Evolutionary conservation across 2,888 invertebrate species (phyloP).

Genomic region (Lacanobia wlatinum): DNA sequence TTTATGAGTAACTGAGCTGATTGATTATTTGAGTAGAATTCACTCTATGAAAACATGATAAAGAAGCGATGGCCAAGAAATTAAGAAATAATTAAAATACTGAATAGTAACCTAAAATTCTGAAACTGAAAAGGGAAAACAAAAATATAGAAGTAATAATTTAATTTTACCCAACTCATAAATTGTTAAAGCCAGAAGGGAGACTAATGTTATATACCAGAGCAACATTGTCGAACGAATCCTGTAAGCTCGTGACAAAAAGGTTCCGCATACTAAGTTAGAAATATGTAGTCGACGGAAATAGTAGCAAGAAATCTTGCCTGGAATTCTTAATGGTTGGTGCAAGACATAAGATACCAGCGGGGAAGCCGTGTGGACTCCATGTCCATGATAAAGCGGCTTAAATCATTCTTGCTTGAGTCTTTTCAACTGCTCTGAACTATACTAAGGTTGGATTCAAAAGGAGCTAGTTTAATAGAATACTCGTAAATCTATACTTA

Average conservation of each 20-base stretch:
- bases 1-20: too few species aligned
- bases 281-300: slow-evolving; percentile 57
- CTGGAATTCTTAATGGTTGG: slow-evolving; percentile 39
- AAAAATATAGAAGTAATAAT: not conserved
- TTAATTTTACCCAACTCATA: not conserved
- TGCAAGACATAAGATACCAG: slow-evolving; percentile 5
- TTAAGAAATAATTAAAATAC: too few species aligned
- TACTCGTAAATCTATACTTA: too few species aligned
- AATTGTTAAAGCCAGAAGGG: not conserved
- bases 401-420: not conserved
- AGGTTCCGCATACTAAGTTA: slow-evolving; percentile 60
- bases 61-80: too few species aligned
- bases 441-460: not conserved
- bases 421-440: too few species aligned
- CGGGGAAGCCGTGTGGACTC: not conserved
- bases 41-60: too few species aligned
- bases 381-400: not conserved
- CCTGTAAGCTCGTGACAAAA: slow-evolving; percentile 57
- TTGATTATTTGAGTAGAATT: too few species aligned
- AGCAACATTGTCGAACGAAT: slow-evolving; percentile 31
- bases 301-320: slow-evolving; percentile 61
- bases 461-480: too few species aligned
- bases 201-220: slow-evolving; percentile 30
- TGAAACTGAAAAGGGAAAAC: not conserved
- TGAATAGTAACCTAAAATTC: not conserved